These are phyloP conservation scores for Brachyhypopomus occidentalis DNA, from an alignment of 2,113 vertebrate species.

Conservation along the genomic window DNA sequence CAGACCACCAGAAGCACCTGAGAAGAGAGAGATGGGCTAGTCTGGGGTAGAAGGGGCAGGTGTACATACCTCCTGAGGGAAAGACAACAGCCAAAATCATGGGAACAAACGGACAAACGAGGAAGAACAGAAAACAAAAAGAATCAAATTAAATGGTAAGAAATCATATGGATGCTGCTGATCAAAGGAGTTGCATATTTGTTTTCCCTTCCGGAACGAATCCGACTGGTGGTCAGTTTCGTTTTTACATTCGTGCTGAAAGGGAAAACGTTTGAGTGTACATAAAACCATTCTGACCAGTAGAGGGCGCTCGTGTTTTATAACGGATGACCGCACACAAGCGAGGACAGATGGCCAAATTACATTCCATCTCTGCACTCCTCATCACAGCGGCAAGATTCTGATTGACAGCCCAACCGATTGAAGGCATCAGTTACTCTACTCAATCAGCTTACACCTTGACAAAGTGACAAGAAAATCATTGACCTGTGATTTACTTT, in stretches of 20 bases:
- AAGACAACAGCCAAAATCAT: conserved; percentile 98
- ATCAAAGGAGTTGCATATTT: conserved; percentile 57
- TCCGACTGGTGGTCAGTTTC: not conserved
- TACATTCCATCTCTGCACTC: conserved; percentile 19
- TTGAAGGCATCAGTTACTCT: conserved; percentile 26
- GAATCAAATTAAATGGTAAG: conserved; percentile 91
- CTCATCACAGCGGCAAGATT: conserved; percentile 39
- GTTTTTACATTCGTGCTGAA: not conserved
- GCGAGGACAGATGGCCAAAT: conserved; percentile 2
- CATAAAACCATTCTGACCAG: conserved; percentile 22
- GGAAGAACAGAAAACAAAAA: conserved; percentile 91
- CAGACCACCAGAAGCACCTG: conserved; percentile 81
- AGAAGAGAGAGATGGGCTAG: conserved; percentile 78
- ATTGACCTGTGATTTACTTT: not conserved
- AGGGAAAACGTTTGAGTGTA: not conserved
- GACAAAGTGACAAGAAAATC: not conserved
- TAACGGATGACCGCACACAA: not conserved
- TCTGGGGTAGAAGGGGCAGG: conserved; percentile 71
- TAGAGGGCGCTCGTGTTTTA: not conserved
- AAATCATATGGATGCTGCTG: conserved; percentile 75
- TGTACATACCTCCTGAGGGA: conserved; percentile 99
- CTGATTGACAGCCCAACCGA: conserved; percentile 30
- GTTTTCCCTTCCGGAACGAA: not conserved
- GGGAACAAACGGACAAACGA: conserved; percentile 87
- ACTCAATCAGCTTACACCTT: not conserved